Base-by-base conservation (phyloP, 2,888 invertebrate genomes). In the Agonopterix heracliana region DNA sequence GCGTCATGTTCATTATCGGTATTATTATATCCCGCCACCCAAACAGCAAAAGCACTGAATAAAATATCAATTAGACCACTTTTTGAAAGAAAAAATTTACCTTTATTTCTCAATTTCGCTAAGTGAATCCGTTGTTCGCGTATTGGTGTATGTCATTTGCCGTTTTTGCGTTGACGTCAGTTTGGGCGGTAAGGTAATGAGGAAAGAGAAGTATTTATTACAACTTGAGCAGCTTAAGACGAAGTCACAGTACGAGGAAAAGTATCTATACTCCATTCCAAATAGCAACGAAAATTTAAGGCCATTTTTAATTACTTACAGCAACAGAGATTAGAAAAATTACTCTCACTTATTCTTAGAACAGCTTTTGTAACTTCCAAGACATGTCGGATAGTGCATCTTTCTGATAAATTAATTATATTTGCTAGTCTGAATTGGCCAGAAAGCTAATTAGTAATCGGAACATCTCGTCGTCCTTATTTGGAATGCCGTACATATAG, bases 151-250 rank as follows among this genome's bases (percentile, higher is more conserved):
- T 80, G 81, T 87, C 83, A 85, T 86, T 85, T 86, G 69, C 73
- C 56, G 82, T 85, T 87, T 87, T 87, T 86, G 80, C 68, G 61
- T 60, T 66, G 71, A 72, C 71, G 68, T 67, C 84, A 66, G 75
- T 81, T 84, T 80, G 82, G 84, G 83, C 75, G 86, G 86, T 81
- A 85, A 71, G 75, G 79, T 85, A 86, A 87, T 86, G 84, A 83
- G 78, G 66, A 76, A 77, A 68, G 68, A 69, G 74, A 76, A 77
- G 74, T 81, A 81, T 83, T 82, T 82, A 83, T 84, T 81, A 77
- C 74, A 63, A 64, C 59, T 63, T 57, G 58, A 59, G 54, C 50
- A 48, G 53, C 54, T 77, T 79, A 78, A 78, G 78, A 57, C 43
- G 52, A 56, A 63, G 61, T 44, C 38, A 35, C 14, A 14, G 14